Evolutionary conservation across 2,888 invertebrate genomes (phyloP), one percentile per base, ranked within the genome.

Genomic region (Atethmia centrago): DNA sequence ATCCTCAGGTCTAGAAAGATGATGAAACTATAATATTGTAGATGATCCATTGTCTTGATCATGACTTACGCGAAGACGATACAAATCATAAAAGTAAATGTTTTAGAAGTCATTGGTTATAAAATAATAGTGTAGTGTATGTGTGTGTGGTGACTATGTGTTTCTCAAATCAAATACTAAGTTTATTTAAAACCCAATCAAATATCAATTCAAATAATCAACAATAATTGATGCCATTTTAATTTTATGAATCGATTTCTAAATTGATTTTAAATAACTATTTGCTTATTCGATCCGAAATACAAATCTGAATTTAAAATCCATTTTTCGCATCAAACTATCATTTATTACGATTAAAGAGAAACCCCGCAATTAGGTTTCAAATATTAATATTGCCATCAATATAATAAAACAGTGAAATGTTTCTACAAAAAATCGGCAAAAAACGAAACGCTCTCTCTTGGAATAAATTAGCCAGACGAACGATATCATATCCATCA

Each of bases 401-500:
- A 10, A 80, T 84, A 83, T 77, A 75, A 67, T 63, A 63, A 74
- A 70, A 65, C 70, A 61, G 58, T 21, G 49, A 79, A 73, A 71
- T 56, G 59, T 49, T 74, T 21, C 9, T 49, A 47, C n/a, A 75
- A 77, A 72, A 81, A 74, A 72, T 36, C 45, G 14, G 3, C 12
- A 47, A 67, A 64, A 77, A 83, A 79, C n/a, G 66, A 10, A n/a
- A 42, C 75, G 14, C 77, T 87, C 80, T 87, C 84, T 84, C 84
- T 83, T 31, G 14, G 67, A 81, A 79, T 84, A 80, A 79, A 85
- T 88, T 85, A 87, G 77, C 61, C 59, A 73, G 84, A 71, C 68
- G 73, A 83, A 74, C 85, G 82, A 62, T 86, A 85, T 85, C 75
- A 77, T 85, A 92, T 87, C 85, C 73, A 90, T 92, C 91, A 92